Percentiles rank a stretch among this genome's conserved stretches.
phyloP scores from a whole-genome alignment of 2,888 invertebrate species.

The Leucoptera coffeella region DNA sequence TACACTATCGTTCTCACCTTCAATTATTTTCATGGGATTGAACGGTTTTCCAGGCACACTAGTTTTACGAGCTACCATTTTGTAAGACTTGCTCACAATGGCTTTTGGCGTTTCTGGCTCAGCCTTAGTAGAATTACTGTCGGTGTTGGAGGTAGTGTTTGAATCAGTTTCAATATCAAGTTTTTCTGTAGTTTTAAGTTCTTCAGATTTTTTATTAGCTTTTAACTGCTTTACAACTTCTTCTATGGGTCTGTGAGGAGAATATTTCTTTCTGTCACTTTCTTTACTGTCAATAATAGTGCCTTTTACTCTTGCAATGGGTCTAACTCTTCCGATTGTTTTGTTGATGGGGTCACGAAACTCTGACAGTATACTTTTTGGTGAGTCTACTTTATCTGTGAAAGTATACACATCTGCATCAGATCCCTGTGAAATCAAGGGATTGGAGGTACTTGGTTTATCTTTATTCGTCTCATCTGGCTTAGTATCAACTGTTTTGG shows the following conservation, averaged over 20 bases:
- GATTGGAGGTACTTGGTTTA: slow-evolving; percentile 18
- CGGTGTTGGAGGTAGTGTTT: slow-evolving; percentile 11
- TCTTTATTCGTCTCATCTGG: slow-evolving; percentile 22
- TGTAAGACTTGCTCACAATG: slow-evolving; percentile 42
- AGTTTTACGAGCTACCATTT: slow-evolving; percentile 47
- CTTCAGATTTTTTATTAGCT: slow-evolving; percentile 34
- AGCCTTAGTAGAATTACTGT: slow-evolving; percentile 15
- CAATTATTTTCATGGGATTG: slow-evolving; percentile 37
- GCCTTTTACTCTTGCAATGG: slow-evolving; percentile 45
- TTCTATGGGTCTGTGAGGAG: slow-evolving; percentile 41
- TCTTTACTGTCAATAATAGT: slow-evolving; percentile 43
- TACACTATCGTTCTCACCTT: slow-evolving; percentile 22
- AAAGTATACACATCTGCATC: slow-evolving; percentile 45
- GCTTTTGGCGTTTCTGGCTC: slow-evolving; percentile 27
- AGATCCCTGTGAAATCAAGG: slow-evolving; percentile 31
- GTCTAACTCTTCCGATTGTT: slow-evolving; percentile 36
- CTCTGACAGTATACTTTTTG: slow-evolving; percentile 38
- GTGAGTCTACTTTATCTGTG: slow-evolving; percentile 43
- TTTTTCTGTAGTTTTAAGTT: slow-evolving; percentile 14
- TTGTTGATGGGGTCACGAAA: slow-evolving; percentile 32
- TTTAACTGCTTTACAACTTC: slow-evolving; percentile 42
- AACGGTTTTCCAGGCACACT: slow-evolving; percentile 46
- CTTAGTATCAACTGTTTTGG: slow-evolving; percentile 28
- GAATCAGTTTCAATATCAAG: slow-evolving; percentile 10
- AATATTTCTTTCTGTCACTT: slow-evolving; percentile 36